phyloP scores from a whole-genome alignment of 2,888 invertebrate species.

The Rhagophthalmus giganteus region DNA sequence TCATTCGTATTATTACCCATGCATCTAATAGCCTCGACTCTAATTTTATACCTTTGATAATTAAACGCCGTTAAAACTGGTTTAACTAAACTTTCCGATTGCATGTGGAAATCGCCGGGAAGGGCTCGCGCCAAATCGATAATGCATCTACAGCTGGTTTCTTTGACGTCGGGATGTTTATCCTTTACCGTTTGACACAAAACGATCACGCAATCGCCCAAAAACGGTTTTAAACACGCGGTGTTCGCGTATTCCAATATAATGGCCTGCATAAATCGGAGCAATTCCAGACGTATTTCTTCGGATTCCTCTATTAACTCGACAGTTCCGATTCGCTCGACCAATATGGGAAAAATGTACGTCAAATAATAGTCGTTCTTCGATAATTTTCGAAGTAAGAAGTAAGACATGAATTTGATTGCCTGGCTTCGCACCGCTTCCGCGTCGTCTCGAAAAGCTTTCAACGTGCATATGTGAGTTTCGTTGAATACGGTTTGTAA shows the following conservation, averaged over 20 bases:
- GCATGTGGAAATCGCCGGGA: conserved; percentile 72
- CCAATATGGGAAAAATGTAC: conserved; percentile 74
- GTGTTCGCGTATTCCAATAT: conserved; percentile 65
- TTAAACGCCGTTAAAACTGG: conserved; percentile 72
- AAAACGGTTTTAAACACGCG: conserved; percentile 64
- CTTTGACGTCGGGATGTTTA: conserved; percentile 79
- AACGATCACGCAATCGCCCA: conserved; percentile 76
- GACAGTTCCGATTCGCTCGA: conserved; percentile 74
- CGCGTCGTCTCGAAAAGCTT: conserved; percentile 60
- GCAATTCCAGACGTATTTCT: conserved; percentile 75
- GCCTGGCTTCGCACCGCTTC: conserved; percentile 67
- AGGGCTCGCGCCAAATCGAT: conserved; percentile 65
- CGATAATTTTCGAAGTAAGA: conserved; percentile 61
- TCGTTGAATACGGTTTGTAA: conserved; percentile 52
- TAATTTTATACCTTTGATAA: conserved; percentile 82
- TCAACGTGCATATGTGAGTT: conserved; percentile 55
- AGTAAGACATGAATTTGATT: conserved; percentile 60
- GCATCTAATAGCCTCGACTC: conserved; percentile 73
- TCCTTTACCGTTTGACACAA: conserved; percentile 73
- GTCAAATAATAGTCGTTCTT: conserved; percentile 73
- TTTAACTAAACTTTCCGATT: conserved; percentile 72
- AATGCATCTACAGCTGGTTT: conserved; percentile 74
- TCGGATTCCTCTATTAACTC: conserved; percentile 76
- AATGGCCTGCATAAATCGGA: conserved; percentile 68
- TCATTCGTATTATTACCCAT: conserved; percentile 67